These are phyloP conservation scores for Phoenicopterus ruber DNA, from an alignment of 2,113 vertebrate species.

Conservation along the genomic window DNA sequence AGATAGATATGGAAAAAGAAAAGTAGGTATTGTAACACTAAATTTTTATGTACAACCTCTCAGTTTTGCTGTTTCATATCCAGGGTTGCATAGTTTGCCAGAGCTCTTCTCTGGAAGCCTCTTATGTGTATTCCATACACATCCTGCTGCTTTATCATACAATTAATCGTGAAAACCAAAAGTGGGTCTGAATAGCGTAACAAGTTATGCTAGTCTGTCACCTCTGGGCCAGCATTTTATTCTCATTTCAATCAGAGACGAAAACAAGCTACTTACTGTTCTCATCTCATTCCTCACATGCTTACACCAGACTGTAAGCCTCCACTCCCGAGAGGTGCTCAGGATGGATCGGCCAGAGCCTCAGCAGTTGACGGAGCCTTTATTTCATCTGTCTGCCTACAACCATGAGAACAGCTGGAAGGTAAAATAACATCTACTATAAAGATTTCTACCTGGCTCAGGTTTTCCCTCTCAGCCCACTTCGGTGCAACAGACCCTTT, in stretches of 20 bases:
- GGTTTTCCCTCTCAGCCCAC: neutral
- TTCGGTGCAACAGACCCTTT: neutral
- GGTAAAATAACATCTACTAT: neutral
- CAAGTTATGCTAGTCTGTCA: neutral
- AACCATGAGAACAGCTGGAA: neutral
- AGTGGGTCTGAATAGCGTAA: neutral
- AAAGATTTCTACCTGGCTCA: neutral
- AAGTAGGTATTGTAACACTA: neutral
- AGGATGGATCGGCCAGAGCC: neutral
- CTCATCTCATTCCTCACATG: neutral
- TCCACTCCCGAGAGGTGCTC: neutral
- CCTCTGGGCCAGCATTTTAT: neutral
- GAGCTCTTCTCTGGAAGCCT: neutral
- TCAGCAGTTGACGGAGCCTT: neutral
- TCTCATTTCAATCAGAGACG: neutral
- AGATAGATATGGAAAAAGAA: fast-evolving
- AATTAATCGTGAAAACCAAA: neutral
- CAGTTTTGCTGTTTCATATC: neutral
- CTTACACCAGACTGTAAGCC: neutral
- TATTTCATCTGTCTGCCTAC: neutral
- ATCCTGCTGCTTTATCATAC: neutral
- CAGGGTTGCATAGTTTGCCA: neutral
- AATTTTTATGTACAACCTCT: neutral
- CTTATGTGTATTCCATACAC: neutral
- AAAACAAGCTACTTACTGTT: neutral